Base-by-base conservation (phyloP, 2,888 invertebrate genomes). In the Eupithecia centaureata region DNA sequence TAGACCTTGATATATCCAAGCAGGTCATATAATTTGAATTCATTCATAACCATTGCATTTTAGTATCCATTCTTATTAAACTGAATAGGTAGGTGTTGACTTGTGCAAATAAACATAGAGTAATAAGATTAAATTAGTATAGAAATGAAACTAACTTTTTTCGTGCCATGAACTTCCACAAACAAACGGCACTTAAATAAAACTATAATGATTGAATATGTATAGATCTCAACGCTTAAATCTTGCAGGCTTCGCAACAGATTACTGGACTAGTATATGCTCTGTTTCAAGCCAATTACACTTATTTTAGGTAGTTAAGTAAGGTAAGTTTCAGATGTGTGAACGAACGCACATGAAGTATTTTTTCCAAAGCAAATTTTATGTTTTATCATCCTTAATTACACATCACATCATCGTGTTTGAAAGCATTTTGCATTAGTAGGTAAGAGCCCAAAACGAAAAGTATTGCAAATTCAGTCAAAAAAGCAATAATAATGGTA, bases 21-120 rank as follows among this genome's bases (percentile, higher is more conserved):
- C 61, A 56, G 51, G 32, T 58, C 56, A 56, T 63, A 27, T 63
- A 30, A 59, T 60, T 63, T 63, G 60, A 63, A 63, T 63, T 60
- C 54, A 33, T 63, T 56, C 22, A 60, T 68, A 63, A 63, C 47
- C 57, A 63, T 63, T 58, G 42, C 47, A 47, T 58, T 63, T 63
- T 63, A 63, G 28, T 63, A 22, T 15, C 56, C 56, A 63, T 63
- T 63, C 63, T 35, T 63, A 63, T 47, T 32, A 57, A 57, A 63
- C 47, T 58, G 63, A 32, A 63, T 58, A 63, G 58, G 61, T 61
- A 61, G 52, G 61, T 61, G 61, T 27, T 52, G 32, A 52, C 25
- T 52, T 27, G 27, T 18, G 15, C 52, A 52, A 52, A 52, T 52
- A 52, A 27, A 52, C 56, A 56, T 47, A 2, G 47, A 56, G 30